Conservation (phyloP, 2,888 invertebrate genomes). For the Macaria liturata region DNA sequence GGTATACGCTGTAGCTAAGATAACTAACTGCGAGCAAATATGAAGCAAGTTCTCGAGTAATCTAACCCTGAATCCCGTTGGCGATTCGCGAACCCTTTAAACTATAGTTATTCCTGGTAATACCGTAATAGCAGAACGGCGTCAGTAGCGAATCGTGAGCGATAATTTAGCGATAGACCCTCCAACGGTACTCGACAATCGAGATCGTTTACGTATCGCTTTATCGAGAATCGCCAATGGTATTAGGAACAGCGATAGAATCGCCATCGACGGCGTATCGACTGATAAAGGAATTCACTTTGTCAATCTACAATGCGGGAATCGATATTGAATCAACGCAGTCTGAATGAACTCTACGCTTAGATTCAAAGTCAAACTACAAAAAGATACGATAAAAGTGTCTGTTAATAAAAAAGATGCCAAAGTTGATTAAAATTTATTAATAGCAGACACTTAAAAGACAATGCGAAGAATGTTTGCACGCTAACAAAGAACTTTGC, state of each 20-base stretch:
- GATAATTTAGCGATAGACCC: constrained; percentile 75
- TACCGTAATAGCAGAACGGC: constrained; percentile 63
- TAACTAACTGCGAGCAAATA: constrained; percentile 5
- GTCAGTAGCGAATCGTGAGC: constrained; percentile 79
- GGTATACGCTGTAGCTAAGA: background rate
- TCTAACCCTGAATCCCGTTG: constrained; percentile 20
- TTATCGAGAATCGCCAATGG: constrained; percentile 73
- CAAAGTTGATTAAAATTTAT: background rate
- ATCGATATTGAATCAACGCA: constrained; percentile 27
- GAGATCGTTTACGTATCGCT: constrained; percentile 76
- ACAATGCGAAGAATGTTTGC: constrained; percentile 2
- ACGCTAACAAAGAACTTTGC: background rate
- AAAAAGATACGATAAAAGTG: constrained; percentile 16
- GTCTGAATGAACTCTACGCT: constrained; percentile 20
- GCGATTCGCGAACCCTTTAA: constrained; percentile 19
- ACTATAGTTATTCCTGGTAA: constrained; percentile 48
- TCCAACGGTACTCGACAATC: constrained; percentile 71
- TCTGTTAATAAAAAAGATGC: constrained; percentile 1
- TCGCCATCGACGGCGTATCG: constrained; percentile 53
- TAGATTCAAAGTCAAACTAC: constrained; percentile 10
- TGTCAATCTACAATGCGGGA: constrained; percentile 38
- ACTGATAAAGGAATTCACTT: constrained; percentile 54
- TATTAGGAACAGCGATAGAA: constrained; percentile 48
- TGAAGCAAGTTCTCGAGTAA: constrained; percentile 5
- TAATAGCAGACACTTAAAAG: background rate